Evolutionary conservation across 2,113 vertebrate genomes (phyloP).

Genomic region (Tamias sibiricus): DNA sequence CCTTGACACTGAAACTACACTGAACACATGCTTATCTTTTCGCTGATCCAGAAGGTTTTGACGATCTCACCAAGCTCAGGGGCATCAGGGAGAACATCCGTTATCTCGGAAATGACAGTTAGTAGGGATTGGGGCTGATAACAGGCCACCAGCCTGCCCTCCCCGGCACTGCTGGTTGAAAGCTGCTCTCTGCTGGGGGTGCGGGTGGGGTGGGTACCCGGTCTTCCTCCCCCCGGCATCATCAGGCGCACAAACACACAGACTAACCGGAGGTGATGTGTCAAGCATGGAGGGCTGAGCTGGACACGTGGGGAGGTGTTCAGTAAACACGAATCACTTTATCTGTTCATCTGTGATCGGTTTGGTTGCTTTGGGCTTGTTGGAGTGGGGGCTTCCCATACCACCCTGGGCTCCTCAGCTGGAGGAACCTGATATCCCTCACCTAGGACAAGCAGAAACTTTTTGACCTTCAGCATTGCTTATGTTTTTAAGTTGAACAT

Average conservation of each 20-base stretch:
- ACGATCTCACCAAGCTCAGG: background rate
- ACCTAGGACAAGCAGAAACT: background rate
- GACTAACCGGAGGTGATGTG: background rate
- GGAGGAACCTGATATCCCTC: background rate
- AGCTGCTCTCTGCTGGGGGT: background rate
- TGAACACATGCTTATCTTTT: background rate
- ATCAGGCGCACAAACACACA: slow-evolving; percentile 2
- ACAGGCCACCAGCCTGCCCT: background rate
- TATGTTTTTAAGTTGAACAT: background rate
- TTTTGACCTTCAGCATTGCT: background rate
- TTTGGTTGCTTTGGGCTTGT: background rate
- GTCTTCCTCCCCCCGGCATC: background rate
- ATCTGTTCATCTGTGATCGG: background rate
- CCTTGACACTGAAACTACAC: background rate
- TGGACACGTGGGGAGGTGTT: background rate
- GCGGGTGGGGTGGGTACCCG: background rate
- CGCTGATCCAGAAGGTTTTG: background rate
- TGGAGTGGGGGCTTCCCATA: rapidly evolving
- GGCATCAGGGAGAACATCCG: background rate
- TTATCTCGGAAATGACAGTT: background rate
- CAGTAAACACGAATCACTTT: background rate
- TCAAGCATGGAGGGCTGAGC: background rate
- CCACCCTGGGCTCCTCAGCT: background rate
- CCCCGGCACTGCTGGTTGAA: background rate
- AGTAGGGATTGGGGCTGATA: background rate